Conservation (phyloP, 1,140 invertebrate species). For the Eciton burchellii region DNA sequence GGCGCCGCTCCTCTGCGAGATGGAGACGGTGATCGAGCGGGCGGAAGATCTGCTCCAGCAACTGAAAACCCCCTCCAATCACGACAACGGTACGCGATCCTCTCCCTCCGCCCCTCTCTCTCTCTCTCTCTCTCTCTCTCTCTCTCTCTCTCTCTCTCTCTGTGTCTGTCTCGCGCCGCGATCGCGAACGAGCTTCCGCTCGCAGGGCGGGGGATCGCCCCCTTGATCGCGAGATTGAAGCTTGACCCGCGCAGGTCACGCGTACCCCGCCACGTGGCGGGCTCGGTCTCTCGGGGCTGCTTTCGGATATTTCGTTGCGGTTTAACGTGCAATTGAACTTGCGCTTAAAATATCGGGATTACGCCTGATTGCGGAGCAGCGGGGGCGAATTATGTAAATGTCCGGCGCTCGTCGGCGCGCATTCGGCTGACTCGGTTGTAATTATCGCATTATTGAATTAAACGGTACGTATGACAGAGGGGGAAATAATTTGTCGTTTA, state of each 20-base stretch:
- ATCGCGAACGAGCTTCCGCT: too few species aligned
- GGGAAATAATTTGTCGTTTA: constrained; percentile 45
- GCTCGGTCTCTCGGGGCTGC: not conserved
- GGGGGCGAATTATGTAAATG: constrained; percentile 50
- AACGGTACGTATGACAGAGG: constrained; percentile 25
- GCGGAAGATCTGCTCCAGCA: constrained; percentile 73
- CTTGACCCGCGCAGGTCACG: too few species aligned
- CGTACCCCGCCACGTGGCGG: too few species aligned
- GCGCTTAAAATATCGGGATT: constrained; percentile 5
- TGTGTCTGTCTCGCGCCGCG: too few species aligned
- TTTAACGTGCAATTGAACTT: constrained; percentile 21
- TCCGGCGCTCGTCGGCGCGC: constrained; percentile 14
- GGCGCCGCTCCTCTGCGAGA: constrained; percentile 75
- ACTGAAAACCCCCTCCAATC: constrained; percentile 57
- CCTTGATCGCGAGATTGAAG: too few species aligned
- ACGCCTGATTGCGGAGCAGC: constrained; percentile 35
- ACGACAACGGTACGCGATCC: constrained; percentile 61
- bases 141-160: too few species aligned
- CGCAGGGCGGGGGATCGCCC: too few species aligned
- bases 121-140: too few species aligned
- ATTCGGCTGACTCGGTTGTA: constrained; percentile 35
- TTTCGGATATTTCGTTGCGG: not conserved
- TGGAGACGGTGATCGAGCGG: constrained; percentile 75
- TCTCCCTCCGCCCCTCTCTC: too few species aligned
- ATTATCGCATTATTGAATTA: constrained; percentile 52